Evolutionary conservation across 2,888 invertebrate species (phyloP), one percentile per base, ranked within the genome.

Genomic region (Dendrolimus pini): DNA sequence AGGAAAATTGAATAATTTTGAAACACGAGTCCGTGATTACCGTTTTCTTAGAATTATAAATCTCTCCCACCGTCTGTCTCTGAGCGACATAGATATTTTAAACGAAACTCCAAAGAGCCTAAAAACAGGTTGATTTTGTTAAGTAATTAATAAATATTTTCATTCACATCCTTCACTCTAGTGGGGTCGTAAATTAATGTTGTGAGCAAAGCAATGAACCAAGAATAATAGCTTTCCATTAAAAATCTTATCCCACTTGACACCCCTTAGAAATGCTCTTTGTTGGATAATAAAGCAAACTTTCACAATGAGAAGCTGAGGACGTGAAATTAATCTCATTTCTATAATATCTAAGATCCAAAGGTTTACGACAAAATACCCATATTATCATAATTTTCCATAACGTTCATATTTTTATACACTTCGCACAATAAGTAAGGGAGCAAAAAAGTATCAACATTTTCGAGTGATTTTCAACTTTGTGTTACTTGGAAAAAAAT

Each of bases 171-270:
- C 12, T 47, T 47, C 47, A 47, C 30, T 30, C 30, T 30, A 30
- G 30, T 30, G 30, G 6, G 2, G 10, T 54, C 54, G 55, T 60
- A 62, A 65, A 66, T 65, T 67, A 62, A 64, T 66, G 60, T 61
- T 59, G 62, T 65, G 62, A 61, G 62, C 62, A 64, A 64, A 65
- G 67, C 70, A 69, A 65, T 70, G 71, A 65, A 67, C 62, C 61
- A 62, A 65, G 65, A 67, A 61, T 69, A 66, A 72, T 67, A 62
- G 63, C 63, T 58, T 62, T 63, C 67, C 64, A 66, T 71, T 69
- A 68, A 68, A 69, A 70, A 65, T 62, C 62, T 67, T 65, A 70
- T 68, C 64, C 63, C 52, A 56, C 62, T 64, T 65, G 65, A 64
- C 67, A 70, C 65, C 58, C 47, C 63, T 65, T 66, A 63, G 56